Evolutionary conservation across 2,888 invertebrate genomes (phyloP), one percentile per base, ranked within the genome.

Genomic region (Xestia sexstrigata): DNA sequence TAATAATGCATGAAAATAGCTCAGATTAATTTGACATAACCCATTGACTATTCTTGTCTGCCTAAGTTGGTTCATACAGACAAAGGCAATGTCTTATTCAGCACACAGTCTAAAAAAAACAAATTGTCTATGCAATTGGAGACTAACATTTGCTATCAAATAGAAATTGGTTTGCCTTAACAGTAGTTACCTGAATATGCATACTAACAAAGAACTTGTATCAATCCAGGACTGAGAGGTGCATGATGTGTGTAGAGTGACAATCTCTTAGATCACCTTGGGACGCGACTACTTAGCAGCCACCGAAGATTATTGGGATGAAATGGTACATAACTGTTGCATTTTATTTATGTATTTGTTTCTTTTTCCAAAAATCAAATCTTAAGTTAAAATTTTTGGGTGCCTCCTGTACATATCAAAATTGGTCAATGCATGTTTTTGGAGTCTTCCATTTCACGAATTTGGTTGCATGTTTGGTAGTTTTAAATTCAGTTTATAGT

Each of bases 211-310:
- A 90, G 87, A 86, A 92, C 92, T 95, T 95, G 93, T 93, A 93
- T 95, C 95, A 91, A 95, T 95, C 87, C 96, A 96, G 96, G 96
- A 94, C 92, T 90, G 90, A 96, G 94, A 95, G 94, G 95, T 95
- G 96, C 96, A 96, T 96, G 96, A 94, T 93, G 93, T 93, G 89
- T 92, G 88, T 93, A 92, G 92, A 93, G 92, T 94, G 94, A 93
- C 90, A 90, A 83, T 88, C 88, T 86, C 88, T 91, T 93, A 90
- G 90, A 89, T 91, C 92, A 90, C 92, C 91, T 93, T 90, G 90
- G 90, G 90, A 90, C 90, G 89, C 81, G 79, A 86, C 92, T 91
- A 89, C 90, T 91, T 91, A 90, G 89, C 91, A 86, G 90, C 92
- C 86, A 92, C 91, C 86, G 95, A 93, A 94, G 94, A 94, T 92